Conservation (phyloP, 2,113 vertebrate species). For the Azemiops feae region DNA sequence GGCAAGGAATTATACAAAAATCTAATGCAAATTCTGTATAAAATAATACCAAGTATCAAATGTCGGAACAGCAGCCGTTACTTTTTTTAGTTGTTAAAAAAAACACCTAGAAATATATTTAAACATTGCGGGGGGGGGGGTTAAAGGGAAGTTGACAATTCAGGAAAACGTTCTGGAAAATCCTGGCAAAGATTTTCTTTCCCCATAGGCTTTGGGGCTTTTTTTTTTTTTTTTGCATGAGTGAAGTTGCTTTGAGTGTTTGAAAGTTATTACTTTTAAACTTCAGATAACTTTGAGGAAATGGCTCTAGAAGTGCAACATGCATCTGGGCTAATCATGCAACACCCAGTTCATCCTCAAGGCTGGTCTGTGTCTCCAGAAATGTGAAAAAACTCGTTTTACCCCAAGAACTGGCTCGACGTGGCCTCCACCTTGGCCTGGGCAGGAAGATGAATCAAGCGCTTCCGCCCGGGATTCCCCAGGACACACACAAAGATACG, state of each 20-base stretch:
- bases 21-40: not conserved
- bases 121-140: accelerated
- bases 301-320: too few species aligned
- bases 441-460: not conserved
- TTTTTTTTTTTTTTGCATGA: not conserved
- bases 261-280: not conserved
- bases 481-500: not conserved
- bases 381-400: conserved; percentile 22
- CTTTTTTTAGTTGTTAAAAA: not conserved
- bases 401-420: accelerated
- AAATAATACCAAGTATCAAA: not conserved
- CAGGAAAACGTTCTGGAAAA: not conserved
- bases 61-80: not conserved
- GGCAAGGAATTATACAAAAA: not conserved
- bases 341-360: not conserved
- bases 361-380: conserved; percentile 26
- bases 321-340: accelerated
- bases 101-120: not conserved
- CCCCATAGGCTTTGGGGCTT: too few species aligned
- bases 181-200: too few species aligned
- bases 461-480: not conserved
- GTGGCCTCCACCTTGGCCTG: accelerated
- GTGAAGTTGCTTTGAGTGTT: not conserved
- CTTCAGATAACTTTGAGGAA: not conserved
- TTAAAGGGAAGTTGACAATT: not conserved